Evolutionary conservation across 2,888 invertebrate genomes (phyloP).

Genomic region (Merodon equestris): DNA sequence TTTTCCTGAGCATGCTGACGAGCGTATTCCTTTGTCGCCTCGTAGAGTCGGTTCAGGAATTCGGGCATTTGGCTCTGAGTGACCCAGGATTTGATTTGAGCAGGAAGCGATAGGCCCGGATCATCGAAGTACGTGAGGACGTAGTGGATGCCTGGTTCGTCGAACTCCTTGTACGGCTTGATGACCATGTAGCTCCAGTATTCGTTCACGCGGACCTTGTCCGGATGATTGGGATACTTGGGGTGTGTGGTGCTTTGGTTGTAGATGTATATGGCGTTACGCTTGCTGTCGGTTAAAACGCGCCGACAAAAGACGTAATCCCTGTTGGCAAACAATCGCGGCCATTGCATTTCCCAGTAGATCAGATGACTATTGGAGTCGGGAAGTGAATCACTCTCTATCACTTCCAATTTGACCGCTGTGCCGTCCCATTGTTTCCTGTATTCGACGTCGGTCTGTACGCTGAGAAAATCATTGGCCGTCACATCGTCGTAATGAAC

Average conservation of each 20-base stretch:
- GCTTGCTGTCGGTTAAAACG: constrained; percentile 81
- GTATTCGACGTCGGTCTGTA: constrained; percentile 90
- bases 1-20: constrained; percentile 78
- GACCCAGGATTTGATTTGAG: constrained; percentile 87
- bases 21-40: constrained; percentile 84
- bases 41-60: constrained; percentile 85
- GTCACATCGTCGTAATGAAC: constrained; percentile 88
- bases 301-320: constrained; percentile 92
- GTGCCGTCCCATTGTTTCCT: constrained; percentile 89
- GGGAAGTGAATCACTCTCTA: constrained; percentile 83
- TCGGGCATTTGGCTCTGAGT: constrained; percentile 88
- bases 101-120: constrained; percentile 88
- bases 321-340: constrained; percentile 89
- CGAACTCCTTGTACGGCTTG: constrained; percentile 80
- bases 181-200: constrained; percentile 95
- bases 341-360: constrained; percentile 95
- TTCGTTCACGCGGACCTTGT: constrained; percentile 86
- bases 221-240: constrained; percentile 83
- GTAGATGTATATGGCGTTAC: constrained; percentile 83
- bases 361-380: constrained; percentile 85
- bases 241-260: constrained; percentile 87
- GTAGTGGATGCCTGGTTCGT: constrained; percentile 81
- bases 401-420: constrained; percentile 85
- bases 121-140: constrained; percentile 93
- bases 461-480: constrained; percentile 89